A percentile compares a stretch with the other conserved stretches of the same genome.
phyloP scores from a whole-genome alignment of 2,888 invertebrate species.

The Octonoba sinensis region DNA sequence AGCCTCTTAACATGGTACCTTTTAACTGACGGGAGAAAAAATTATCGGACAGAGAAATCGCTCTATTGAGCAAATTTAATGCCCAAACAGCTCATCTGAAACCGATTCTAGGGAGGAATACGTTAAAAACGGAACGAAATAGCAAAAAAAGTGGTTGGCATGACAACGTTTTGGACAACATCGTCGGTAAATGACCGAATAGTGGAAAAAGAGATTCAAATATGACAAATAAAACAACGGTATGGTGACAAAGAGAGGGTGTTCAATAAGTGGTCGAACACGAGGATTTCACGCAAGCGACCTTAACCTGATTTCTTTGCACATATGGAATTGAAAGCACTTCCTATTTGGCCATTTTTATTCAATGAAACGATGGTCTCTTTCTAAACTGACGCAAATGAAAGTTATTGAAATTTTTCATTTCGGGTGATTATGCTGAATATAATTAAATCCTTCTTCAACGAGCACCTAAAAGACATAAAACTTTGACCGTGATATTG shows the following conservation, averaged over 20 bases:
- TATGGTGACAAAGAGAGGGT: conserved; percentile 19
- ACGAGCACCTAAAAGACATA: too few relatives aligned
- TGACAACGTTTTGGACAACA: conserved; percentile 32
- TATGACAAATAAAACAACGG: conserved; percentile 20
- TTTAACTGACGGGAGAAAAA: neutral
- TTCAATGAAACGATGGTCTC: too few relatives aligned
- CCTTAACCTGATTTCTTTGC: conserved; percentile 27
- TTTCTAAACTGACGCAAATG: too few relatives aligned
- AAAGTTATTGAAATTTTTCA: too few relatives aligned
- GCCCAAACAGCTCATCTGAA: conserved; percentile 46
- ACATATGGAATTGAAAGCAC: too few relatives aligned
- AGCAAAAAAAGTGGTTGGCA: conserved; percentile 19
- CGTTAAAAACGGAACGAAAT: neutral
- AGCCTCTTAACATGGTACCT: neutral
- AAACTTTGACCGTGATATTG: too few relatives aligned
- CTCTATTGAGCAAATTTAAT: conserved; percentile 52
- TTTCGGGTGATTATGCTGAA: too few relatives aligned
- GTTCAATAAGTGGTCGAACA: conserved; percentile 22
- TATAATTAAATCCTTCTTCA: too few relatives aligned
- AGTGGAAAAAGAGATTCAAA: neutral
- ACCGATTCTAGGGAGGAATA: conserved; percentile 13
- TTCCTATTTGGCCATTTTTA: too few relatives aligned
- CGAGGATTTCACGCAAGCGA: conserved; percentile 10
- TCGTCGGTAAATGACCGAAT: conserved; percentile 55
- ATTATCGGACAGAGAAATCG: conserved; percentile 1